Base-by-base conservation (phyloP, 2,888 invertebrate genomes). In the Aquatica leii region DNA sequence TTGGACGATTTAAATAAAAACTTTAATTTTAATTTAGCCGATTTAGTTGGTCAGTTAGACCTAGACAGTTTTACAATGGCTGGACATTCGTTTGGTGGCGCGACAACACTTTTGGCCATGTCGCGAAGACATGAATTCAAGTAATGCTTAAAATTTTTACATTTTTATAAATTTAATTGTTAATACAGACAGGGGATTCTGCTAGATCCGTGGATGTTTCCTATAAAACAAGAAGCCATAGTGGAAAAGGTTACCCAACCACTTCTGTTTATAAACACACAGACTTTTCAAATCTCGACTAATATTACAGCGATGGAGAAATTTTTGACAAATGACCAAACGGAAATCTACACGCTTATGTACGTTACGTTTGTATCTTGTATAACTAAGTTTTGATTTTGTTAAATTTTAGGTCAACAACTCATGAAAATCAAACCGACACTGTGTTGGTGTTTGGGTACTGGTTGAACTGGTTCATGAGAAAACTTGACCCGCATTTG, bases 71-170 rank as follows among this genome's bases (percentile, higher is more conserved):
- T 84, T 1, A 79, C 84, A 1, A 80, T 88, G 64, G 84, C 85
- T 70, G 90, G 90, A 1, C 89, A 89, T 77, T 89, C 88, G 0
- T 89, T 90, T 78, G 90, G 90, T 5, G 89, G 86, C 1, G 86
- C 87, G 3, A 86, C 88, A 0, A 82, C 86, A 8, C 74, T 90
- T 1, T 80, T 85, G 20, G 81, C 87, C 0, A 75, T 87, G 20
- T 82, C 85, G 0, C 79, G 80, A 56, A 85, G 87, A 62, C 74
- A 77, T 20, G 80, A 87, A 68, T 83, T 87, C 68, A 84, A 80
- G 87, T 87, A 79, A 72, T 2, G 57, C 31, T 15, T 20, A n/a
- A 18, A 40, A 20, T 12, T 9, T 11, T 18, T 5, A 18, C 34
- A 11, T 55, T 9, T 8, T 31, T 12, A n/a, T n/a, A n/a, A 15